A percentile compares a stretch with the other conserved stretches of the same genome.
Evolutionary conservation across 2,888 invertebrate species (phyloP).

Genomic region (Mesodorylaimus sp.): DNA sequence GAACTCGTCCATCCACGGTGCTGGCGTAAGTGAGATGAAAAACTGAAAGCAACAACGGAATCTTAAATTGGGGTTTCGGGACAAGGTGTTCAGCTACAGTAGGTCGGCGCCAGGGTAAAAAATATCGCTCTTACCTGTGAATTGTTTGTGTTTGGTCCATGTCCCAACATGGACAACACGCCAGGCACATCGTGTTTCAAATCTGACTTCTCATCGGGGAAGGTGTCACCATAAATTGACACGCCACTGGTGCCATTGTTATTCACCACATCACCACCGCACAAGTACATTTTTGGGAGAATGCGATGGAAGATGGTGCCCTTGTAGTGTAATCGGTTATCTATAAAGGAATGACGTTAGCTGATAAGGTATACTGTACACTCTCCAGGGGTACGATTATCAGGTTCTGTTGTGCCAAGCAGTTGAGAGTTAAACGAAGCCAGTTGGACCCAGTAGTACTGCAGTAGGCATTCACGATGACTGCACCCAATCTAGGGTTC

Average conservation of each 20-base stretch:
- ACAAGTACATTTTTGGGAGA: not conserved
- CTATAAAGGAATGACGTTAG: not conserved
- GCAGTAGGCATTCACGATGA: too few species aligned
- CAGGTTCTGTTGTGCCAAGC: too few species aligned
- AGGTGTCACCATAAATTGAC: constrained; percentile 7
- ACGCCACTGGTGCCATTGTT: constrained; percentile 7
- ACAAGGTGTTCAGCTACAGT: not conserved
- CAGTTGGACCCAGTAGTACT: too few species aligned
- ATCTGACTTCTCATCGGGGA: constrained; percentile 1
- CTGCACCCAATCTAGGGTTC: too few species aligned
- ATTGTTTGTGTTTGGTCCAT: constrained; percentile 8
- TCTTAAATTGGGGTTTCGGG: too few species aligned
- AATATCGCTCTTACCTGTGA: constrained; percentile 1
- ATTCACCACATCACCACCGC: constrained; percentile 7
- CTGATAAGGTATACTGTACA: not conserved
- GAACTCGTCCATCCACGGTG: constrained; percentile 1
- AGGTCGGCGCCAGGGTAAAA: not conserved
- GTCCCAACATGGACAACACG: constrained; percentile 6
- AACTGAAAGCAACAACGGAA: constrained; percentile 7
- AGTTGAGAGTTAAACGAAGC: too few species aligned
- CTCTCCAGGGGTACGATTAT: not conserved
- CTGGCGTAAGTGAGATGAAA: constrained; percentile 2
- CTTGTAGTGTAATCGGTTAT: constrained; percentile 2
- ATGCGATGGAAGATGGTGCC: not conserved
- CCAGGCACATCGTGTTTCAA: constrained; percentile 2